A percentile compares a stretch with the other conserved stretches of the same genome.
Evolutionary conservation across 2,797 vertebrate species (phyloP).

Genomic region (Staurois parvus): DNA sequence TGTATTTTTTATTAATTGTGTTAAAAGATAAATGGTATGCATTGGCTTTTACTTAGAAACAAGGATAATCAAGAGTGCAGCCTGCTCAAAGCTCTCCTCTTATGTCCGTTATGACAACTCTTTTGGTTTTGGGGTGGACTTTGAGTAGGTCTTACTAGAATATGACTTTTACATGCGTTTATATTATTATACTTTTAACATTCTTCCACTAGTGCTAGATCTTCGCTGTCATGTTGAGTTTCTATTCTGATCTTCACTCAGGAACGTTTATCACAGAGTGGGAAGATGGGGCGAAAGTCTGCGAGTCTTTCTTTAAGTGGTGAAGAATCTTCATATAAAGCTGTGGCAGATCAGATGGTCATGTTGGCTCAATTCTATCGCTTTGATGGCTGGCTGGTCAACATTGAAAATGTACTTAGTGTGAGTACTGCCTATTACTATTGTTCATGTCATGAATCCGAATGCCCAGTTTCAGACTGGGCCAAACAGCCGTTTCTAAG

Average conservation of each 20-base stretch:
- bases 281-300: slow-evolving; percentile 77
- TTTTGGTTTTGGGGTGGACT: too few species aligned
- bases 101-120: too few species aligned
- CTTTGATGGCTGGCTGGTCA: slow-evolving; percentile 95
- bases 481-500: too few species aligned
- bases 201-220: not conserved
- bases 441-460: too few species aligned
- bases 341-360: slow-evolving; percentile 85
- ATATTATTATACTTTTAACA: not conserved
- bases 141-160: too few species aligned
- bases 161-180: too few species aligned
- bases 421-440: slow-evolving; percentile 60
- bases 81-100: too few species aligned
- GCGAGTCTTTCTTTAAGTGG: slow-evolving; percentile 86
- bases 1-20: too few species aligned
- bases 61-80: too few species aligned
- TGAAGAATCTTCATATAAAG: slow-evolving; percentile 74
- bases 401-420: slow-evolving; percentile 90
- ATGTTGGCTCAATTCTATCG: slow-evolving; percentile 81
- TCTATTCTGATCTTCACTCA: slow-evolving; percentile 44
- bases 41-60: too few species aligned
- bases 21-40: too few species aligned
- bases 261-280: slow-evolving; percentile 97
- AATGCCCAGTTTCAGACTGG: too few species aligned
- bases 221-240: not conserved